Evolutionary conservation across 2,888 invertebrate genomes (phyloP), one percentile per base, ranked within the genome.

Genomic region (Lottia scabra): DNA sequence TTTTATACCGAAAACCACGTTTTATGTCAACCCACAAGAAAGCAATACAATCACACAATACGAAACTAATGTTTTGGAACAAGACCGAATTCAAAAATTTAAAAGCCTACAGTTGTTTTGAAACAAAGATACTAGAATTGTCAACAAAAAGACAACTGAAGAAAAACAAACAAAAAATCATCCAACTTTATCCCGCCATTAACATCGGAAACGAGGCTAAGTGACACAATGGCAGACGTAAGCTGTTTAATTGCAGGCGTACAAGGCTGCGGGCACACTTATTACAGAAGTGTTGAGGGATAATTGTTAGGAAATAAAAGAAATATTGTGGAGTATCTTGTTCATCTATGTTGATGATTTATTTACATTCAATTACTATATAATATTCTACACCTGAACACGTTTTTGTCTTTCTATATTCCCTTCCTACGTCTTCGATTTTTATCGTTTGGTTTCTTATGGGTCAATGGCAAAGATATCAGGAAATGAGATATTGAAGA

Each of bases 211-310:
- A 68, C 65, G 66, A 10, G 38, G 65, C 62, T 15, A 67, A 72
- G 70, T 72, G 72, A 67, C 72, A 65, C 62, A 68, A 65, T 43
- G 63, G 46, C 66, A 67, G 44, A 44, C 56, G 68, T 72, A 70
- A 64, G 56, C 23, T 38, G 5, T 38, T 38, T 38, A 38, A 38
- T 38, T 38, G 38, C 38, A 38, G 38, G 38, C 38, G 38, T 38
- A 38, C 38, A 38, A 38, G 56, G 23, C 19, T 23, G 23, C 56
- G 56, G 56, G 56, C 56, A 56, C 10, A 38, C 56, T 56, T 56
- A 23, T 56, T 56, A 23, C 56, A 19, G 56, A 56, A 56, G 19
- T 19, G 56, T 56, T 56, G 23, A 8, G 56, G 56, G 56, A 23
- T 56, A 56, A 56, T 56, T 56, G 56, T 56, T 56, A 15, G 12